Percentiles rank a stretch among this genome's conserved stretches.
phyloP scores from a whole-genome alignment of 2,797 vertebrate genomes.

The Hoplostethus mediterraneus region DNA sequence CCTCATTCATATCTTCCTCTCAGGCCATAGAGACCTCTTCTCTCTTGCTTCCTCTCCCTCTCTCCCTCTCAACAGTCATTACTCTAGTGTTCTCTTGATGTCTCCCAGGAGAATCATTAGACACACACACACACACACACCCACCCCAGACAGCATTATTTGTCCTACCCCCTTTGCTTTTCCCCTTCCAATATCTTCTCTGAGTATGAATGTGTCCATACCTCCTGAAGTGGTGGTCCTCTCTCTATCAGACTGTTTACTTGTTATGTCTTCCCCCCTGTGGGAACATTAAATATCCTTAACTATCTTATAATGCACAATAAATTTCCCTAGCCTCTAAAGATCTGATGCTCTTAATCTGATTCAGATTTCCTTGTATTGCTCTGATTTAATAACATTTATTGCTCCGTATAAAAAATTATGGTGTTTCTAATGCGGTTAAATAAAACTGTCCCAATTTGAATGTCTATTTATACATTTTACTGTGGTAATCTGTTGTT shows the following conservation, averaged over 20 bases:
- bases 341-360: neutral
- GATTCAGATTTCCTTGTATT: neutral
- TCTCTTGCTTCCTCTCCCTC: neutral
- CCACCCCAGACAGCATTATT: neutral
- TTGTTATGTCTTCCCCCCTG: slow-evolving; percentile 4
- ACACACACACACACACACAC: neutral
- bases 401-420: neutral
- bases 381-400: neutral
- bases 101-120: slow-evolving; percentile 5
- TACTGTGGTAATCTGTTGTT: neutral
- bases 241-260: neutral
- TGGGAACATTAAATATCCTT: slow-evolving; percentile 24
- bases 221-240: neutral
- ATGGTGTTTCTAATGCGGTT: neutral
- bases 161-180: neutral
- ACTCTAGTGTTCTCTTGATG: neutral
- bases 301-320: slow-evolving; percentile 16
- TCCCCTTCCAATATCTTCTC: neutral
- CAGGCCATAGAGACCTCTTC: neutral
- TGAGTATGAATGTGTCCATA: neutral
- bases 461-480: neutral
- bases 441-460: neutral
- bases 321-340: neutral
- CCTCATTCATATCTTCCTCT: no score
- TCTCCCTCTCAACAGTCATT: neutral